phyloP scores from a whole-genome alignment of 2,888 invertebrate genomes.

The Myopa tessellatipennis region DNA sequence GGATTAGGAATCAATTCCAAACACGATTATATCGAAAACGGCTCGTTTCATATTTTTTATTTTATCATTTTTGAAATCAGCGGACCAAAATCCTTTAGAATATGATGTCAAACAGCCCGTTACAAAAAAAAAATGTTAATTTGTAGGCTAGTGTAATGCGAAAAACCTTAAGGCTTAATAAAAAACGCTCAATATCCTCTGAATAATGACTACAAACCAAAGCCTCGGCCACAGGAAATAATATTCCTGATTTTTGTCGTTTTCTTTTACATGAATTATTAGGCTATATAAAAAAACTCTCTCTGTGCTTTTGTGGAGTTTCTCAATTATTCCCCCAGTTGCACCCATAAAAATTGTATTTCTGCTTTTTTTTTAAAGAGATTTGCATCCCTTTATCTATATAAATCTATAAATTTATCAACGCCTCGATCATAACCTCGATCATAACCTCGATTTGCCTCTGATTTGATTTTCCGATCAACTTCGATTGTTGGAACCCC shows the following conservation, averaged over 20 bases:
- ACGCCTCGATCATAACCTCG: too few species aligned
- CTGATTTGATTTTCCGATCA: conserved; percentile 4
- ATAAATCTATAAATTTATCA: background rate
- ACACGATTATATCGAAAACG: too few species aligned
- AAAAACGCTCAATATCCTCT: conserved; percentile 8
- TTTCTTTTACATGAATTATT: background rate
- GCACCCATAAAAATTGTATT: conserved; percentile 13
- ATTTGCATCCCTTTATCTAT: background rate
- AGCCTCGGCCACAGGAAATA: conserved; percentile 14
- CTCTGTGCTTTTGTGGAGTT: background rate
- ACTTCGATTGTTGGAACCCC: background rate
- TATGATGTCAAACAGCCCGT: conserved; percentile 26
- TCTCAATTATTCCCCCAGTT: background rate
- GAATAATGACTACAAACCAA: conserved; percentile 21
- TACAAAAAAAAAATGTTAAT: background rate
- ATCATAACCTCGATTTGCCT: conserved; percentile 6
- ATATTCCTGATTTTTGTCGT: background rate
- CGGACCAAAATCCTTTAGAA: too few species aligned
- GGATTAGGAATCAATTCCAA: too few species aligned
- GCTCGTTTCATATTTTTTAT: too few species aligned
- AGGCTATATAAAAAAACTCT: conserved; percentile 1
- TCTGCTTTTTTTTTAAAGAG: background rate
- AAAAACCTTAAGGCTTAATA: background rate
- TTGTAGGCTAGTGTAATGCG: conserved; percentile 3
- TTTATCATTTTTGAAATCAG: too few species aligned